These are phyloP conservation scores for Sphaeramia orbicularis DNA, from an alignment of 2,797 vertebrate genomes.

Conservation along the genomic window DNA sequence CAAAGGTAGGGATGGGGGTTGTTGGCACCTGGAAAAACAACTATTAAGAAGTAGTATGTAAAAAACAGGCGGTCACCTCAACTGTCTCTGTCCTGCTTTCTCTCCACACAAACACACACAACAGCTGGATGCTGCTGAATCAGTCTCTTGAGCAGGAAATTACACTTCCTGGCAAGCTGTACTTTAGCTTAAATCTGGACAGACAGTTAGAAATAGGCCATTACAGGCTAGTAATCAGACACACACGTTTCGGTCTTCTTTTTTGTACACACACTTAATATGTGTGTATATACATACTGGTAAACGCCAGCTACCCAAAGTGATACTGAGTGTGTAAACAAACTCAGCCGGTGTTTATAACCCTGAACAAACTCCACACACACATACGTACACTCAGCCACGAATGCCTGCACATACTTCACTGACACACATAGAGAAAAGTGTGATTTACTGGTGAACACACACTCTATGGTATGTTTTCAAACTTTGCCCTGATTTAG, in stretches of 20 bases:
- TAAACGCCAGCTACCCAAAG: slow-evolving; percentile 55
- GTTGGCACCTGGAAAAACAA: slow-evolving; percentile 73
- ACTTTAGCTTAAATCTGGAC: slow-evolving; percentile 57
- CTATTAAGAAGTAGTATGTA: slow-evolving; percentile 54
- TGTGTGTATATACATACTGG: slow-evolving; percentile 25
- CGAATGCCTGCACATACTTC: slow-evolving; percentile 36
- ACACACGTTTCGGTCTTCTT: slow-evolving; percentile 6
- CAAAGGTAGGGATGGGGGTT: slow-evolving; percentile 18
- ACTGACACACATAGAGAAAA: slow-evolving; percentile 35
- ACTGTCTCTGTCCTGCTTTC: slow-evolving; percentile 35
- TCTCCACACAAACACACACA: slow-evolving; percentile 39
- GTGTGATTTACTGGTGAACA: slow-evolving; percentile 21
- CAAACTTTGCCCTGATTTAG: slow-evolving; percentile 25
- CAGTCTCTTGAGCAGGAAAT: slow-evolving; percentile 73
- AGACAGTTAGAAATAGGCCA: slow-evolving; percentile 55
- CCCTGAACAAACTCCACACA: slow-evolving; percentile 18
- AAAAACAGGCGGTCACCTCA: slow-evolving; percentile 53
- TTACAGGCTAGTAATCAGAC: slow-evolving; percentile 33
- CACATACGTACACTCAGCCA: slow-evolving; percentile 15
- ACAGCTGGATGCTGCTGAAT: slow-evolving; percentile 74
- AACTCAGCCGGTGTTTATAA: slow-evolving; percentile 62
- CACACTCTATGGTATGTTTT: slow-evolving; percentile 13
- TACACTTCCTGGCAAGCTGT: slow-evolving; percentile 71
- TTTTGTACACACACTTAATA: slow-evolving; percentile 36
- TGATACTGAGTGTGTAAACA: slow-evolving; percentile 66